Evolutionary conservation across 2,888 invertebrate genomes (phyloP).

Genomic region (Endotricha flammealis): DNA sequence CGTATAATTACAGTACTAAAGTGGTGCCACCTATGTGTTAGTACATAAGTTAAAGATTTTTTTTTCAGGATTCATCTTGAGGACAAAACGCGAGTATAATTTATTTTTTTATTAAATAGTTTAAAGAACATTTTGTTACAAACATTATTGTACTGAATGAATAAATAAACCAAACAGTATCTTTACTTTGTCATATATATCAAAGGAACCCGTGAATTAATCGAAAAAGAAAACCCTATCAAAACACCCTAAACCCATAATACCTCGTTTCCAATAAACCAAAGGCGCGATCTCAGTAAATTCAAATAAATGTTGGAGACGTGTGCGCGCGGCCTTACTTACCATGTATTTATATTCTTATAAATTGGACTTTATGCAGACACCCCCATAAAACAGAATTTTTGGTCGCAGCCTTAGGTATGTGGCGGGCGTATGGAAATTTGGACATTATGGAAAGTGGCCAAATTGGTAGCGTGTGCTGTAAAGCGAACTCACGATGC

Average conservation of each 20-base stretch:
- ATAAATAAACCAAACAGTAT: too few species aligned
- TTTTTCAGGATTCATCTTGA: too few species aligned
- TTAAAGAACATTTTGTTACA: too few species aligned
- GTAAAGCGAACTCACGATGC: too few species aligned
- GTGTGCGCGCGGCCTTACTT: constrained; percentile 29
- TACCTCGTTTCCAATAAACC: constrained; percentile 20
- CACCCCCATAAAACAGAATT: constrained; percentile 44
- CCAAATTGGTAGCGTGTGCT: constrained; percentile 6
- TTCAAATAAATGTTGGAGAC: constrained; percentile 31
- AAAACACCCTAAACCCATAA: neutral
- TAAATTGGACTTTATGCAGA: constrained; percentile 49
- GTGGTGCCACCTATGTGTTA: too few species aligned
- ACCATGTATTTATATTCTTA: constrained; percentile 47
- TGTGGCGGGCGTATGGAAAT: constrained; percentile 27
- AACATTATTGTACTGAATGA: too few species aligned
- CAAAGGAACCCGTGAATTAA: neutral
- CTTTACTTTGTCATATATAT: too few species aligned
- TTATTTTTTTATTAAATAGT: too few species aligned
- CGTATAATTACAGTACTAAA: too few species aligned
- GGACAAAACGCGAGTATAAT: too few species aligned
- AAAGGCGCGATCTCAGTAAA: constrained; percentile 28
- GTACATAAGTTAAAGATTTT: too few species aligned
- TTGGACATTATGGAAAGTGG: constrained; percentile 22
- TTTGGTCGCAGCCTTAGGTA: constrained; percentile 27
- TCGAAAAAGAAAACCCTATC: neutral